Evolutionary conservation across 1,140 invertebrate genomes (phyloP), one percentile per base, ranked within the genome.

Genomic region (Aphelinus atriplicis): DNA sequence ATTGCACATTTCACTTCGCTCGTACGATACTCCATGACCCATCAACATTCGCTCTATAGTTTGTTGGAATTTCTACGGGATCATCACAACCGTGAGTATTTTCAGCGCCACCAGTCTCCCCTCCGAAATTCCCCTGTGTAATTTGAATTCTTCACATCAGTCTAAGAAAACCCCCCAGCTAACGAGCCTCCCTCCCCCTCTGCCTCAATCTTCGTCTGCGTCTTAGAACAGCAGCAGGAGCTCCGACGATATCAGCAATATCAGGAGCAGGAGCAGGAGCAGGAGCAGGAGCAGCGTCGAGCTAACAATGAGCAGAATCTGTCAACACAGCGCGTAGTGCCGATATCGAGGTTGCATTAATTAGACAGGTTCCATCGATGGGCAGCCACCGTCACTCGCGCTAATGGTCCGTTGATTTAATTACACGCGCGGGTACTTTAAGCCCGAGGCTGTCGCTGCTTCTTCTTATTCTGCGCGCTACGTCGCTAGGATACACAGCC

Each of bases 391-490:
- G 51, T 0, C 51, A 0, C 51, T 53, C 4, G 4, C 69, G 77
- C 77, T 85, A 85, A 84, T 83, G 80, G 77, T 56, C 78, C 78
- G 71, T 75, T 81, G 79, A 85, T 85, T 85, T 82, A 82, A 81
- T 83, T 85, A 81, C 70, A 57, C 63, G 62, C 75, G 42, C 1
- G 43, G 78, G 78, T 82, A 78, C 73, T 79, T 79, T 73, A 26
- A 26, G 26, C 26, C 26, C 0, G 26, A 26, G 65, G 78, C 62
- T 60, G 58, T 45, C 3, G 1, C 77, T 47, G 46, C 55, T 61
- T 55, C 53, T 46, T 74, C 61, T 53, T 64, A 48, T 65, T 62
- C 9, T 5, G 7, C 45, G 10, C 2, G 3, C n/a, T 1, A 26
- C 55, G 66, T 69, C 55, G 68, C 47, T 68, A 48, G 57, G 70